Evolutionary conservation across 2,113 vertebrate species (phyloP).

Genomic region (Oreotrochilus melanogaster): DNA sequence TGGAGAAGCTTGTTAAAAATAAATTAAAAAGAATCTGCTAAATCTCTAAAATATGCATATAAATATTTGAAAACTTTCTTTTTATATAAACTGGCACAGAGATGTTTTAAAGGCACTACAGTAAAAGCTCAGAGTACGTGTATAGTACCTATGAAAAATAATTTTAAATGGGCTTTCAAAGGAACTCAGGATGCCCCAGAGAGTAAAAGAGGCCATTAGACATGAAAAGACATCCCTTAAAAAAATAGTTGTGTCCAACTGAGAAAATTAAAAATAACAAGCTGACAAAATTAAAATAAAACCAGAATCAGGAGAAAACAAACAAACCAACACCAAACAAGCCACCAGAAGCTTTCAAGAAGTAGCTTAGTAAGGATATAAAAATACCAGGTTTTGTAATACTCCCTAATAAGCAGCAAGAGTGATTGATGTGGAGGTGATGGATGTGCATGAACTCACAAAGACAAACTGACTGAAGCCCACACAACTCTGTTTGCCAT

Average conservation of each 20-base stretch:
- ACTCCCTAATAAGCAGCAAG: neutral
- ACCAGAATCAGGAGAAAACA: neutral
- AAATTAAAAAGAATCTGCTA: constrained; percentile 53
- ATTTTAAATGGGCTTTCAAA: neutral
- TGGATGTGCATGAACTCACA: accelerated
- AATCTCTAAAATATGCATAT: constrained; percentile 56
- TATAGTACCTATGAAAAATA: constrained; percentile 22
- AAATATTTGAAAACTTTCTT: constrained; percentile 64
- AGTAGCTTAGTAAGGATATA: neutral
- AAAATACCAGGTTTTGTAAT: neutral
- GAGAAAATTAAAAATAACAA: neutral
- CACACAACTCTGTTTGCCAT: accelerated
- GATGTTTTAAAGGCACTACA: constrained; percentile 8
- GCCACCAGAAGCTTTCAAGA: neutral
- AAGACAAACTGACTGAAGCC: neutral
- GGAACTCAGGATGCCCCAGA: neutral
- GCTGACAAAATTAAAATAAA: neutral
- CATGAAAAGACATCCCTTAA: neutral
- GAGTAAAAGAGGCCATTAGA: neutral
- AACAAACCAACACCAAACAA: neutral
- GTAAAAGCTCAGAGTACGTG: constrained; percentile 8
- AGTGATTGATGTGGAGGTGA: neutral
- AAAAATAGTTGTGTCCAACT: neutral
- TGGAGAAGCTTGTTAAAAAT: constrained; percentile 61
- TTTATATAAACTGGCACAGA: constrained; percentile 27